A percentile compares a stretch with the other conserved stretches of the same genome.
These are phyloP conservation scores for Caranx ignobilis DNA, from an alignment of 2,113 vertebrate species.

Conservation along the genomic window DNA sequence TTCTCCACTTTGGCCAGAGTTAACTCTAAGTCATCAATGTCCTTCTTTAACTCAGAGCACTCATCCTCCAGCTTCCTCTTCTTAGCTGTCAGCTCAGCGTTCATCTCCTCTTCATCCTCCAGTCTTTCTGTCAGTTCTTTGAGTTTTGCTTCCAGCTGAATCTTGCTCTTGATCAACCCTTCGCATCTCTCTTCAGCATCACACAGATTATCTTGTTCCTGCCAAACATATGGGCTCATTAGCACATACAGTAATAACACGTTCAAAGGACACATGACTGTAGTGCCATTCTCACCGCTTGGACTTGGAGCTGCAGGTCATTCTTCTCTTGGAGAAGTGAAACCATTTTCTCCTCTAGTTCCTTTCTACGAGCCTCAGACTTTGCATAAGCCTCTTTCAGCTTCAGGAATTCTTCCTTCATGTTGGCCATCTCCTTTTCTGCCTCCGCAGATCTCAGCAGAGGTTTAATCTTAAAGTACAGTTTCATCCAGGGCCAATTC, in stretches of 20 bases:
- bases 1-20: conserved; percentile 89
- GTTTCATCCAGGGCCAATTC: conserved; percentile 93
- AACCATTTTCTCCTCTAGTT: conserved; percentile 95
- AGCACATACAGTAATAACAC: neutral
- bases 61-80: conserved; percentile 92
- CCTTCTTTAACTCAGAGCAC: conserved; percentile 82
- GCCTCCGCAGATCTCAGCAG: conserved; percentile 90
- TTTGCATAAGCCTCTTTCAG: conserved; percentile 90
- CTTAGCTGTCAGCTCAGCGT: conserved; percentile 89
- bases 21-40: conserved; percentile 82
- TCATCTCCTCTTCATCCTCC: conserved; percentile 93
- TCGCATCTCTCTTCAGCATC: conserved; percentile 93
- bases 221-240: conserved; percentile 17
- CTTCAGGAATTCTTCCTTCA: conserved; percentile 89
- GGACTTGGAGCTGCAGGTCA: conserved; percentile 92
- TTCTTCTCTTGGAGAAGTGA: conserved; percentile 94
- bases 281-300: conserved; percentile 85
- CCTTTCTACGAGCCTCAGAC: conserved; percentile 89
- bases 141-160: conserved; percentile 90
- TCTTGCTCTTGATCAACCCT: conserved; percentile 92
- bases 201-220: conserved; percentile 92
- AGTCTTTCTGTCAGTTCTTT: conserved; percentile 90
- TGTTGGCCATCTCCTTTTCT: conserved; percentile 89
- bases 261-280: neutral
- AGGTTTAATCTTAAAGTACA: conserved; percentile 94